Evolutionary conservation across 2,888 invertebrate genomes (phyloP).

Genomic region (Drosophila monieri): DNA sequence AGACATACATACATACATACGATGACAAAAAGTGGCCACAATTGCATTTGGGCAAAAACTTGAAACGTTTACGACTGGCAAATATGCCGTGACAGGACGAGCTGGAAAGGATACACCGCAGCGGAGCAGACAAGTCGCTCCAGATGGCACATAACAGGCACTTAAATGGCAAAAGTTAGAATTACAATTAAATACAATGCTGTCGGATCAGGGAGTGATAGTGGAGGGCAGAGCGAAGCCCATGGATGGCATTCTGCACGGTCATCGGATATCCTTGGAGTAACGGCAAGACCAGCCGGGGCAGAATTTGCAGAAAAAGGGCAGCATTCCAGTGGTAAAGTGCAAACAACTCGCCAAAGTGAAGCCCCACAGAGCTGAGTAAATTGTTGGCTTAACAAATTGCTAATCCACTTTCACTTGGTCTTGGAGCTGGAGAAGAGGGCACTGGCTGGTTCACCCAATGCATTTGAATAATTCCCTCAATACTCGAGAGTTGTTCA

Average conservation of each 20-base stretch:
- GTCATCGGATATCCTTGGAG: conserved; percentile 42
- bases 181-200: conserved; percentile 67
- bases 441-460: background rate
- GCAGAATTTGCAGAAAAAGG: conserved; percentile 24
- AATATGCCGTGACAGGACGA: conserved; percentile 34
- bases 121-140: conserved; percentile 25
- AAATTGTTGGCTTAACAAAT: conserved; percentile 79
- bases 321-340: conserved; percentile 34
- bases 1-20: background rate
- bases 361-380: conserved; percentile 64
- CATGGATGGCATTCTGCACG: conserved; percentile 10
- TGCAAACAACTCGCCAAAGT: conserved; percentile 51
- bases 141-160: conserved; percentile 37
- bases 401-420: conserved; percentile 69
- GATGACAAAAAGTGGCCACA: conserved; percentile 30
- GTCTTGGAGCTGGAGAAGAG: conserved; percentile 1
- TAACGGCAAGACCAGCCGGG: conserved; percentile 7
- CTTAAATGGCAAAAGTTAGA: conserved; percentile 51
- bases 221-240: conserved; percentile 12
- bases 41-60: conserved; percentile 41
- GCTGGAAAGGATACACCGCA: conserved; percentile 13
- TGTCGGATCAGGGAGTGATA: background rate
- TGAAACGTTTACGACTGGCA: conserved; percentile 43
- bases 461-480: conserved; percentile 23
- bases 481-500: conserved; percentile 6